These are phyloP conservation scores for Taxidea taxus DNA, from an alignment of 2,113 vertebrate genomes.

Conservation along the genomic window DNA sequence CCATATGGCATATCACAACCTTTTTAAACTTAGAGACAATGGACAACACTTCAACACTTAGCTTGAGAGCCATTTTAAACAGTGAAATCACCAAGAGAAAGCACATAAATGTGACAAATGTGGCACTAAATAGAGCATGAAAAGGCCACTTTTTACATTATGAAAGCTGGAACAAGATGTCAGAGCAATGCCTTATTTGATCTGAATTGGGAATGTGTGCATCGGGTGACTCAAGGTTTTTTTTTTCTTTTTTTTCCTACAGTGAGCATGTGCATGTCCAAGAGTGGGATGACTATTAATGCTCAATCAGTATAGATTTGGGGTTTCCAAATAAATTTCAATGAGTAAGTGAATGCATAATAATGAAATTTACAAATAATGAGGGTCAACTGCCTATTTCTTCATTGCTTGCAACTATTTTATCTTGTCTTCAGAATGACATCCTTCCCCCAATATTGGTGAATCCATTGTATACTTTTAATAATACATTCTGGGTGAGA, in stretches of 20 bases:
- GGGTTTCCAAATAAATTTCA: background rate
- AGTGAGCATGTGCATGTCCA: rapidly evolving
- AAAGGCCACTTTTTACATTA: background rate
- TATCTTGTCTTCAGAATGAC: background rate
- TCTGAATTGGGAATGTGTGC: background rate
- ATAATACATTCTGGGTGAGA: background rate
- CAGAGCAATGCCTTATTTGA: background rate
- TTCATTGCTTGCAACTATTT: background rate
- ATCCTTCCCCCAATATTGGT: background rate
- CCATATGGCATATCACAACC: no score
- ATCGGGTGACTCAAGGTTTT: background rate
- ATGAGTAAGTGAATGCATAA: background rate
- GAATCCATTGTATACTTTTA: background rate
- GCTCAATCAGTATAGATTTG: background rate
- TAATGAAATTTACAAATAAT: background rate
- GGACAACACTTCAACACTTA: background rate
- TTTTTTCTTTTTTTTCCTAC: background rate
- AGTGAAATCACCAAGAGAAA: background rate
- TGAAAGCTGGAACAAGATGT: background rate
- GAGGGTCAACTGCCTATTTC: background rate
- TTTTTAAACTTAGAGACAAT: background rate
- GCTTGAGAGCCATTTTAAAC: background rate
- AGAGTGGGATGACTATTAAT: background rate
- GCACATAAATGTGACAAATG: background rate
- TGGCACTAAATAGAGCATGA: background rate